Conservation (phyloP, 2,113 vertebrate species). For the Cacatua alba region DNA sequence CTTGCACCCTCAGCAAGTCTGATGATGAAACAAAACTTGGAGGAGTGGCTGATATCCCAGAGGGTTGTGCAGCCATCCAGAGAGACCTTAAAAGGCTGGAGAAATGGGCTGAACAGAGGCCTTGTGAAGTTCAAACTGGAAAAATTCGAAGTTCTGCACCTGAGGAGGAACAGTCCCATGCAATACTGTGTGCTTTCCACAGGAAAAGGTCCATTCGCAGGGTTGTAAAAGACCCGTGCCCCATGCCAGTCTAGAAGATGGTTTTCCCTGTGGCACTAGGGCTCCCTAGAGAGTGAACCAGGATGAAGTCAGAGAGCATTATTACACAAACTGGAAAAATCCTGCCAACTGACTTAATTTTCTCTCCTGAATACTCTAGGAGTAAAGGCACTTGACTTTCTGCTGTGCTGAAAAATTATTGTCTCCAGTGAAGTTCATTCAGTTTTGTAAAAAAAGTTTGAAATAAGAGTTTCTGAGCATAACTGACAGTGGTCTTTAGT, state of each 20-base stretch:
- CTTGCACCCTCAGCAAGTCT: not conserved
- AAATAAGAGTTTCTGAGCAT: not conserved
- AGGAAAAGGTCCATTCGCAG: not conserved
- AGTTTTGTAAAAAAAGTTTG: not conserved
- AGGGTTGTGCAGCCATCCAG: not conserved
- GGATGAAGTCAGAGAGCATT: not conserved
- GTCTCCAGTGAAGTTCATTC: not conserved
- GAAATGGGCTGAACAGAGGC: not conserved
- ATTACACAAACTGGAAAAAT: not conserved
- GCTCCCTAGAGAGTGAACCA: not conserved
- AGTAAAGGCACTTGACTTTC: not conserved
- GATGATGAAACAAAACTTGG: not conserved
- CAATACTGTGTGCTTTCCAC: not conserved
- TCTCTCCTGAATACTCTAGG: not conserved
- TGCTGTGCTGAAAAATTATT: not conserved
- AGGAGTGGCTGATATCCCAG: not conserved
- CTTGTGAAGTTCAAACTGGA: not conserved
- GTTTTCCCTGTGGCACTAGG: not conserved
- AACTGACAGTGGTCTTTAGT: not conserved
- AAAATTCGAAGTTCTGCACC: not conserved
- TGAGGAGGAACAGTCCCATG: not conserved
- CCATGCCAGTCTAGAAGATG: fast-evolving
- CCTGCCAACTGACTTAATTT: not conserved
- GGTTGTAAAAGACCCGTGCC: not conserved
- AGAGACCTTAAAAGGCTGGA: not conserved